phyloP scores from a whole-genome alignment of 1,140 invertebrate genomes.

The Venturia canescens region DNA sequence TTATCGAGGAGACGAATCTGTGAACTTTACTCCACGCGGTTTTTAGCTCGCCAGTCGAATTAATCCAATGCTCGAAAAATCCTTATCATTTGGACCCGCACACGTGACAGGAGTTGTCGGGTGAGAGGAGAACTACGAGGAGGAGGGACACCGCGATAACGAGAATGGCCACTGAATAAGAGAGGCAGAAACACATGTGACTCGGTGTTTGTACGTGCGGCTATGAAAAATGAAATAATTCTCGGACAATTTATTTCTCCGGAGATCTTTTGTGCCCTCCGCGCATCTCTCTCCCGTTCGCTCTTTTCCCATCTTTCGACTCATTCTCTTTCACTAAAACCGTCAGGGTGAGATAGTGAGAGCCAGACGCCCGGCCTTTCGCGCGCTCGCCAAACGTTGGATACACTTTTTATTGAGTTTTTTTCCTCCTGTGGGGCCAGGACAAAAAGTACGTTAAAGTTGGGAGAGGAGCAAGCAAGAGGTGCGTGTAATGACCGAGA shows the following conservation, averaged over 20 bases:
- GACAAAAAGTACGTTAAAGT: background rate
- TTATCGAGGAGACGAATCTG: background rate
- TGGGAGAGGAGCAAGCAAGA: background rate
- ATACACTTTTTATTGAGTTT: constrained; percentile 23
- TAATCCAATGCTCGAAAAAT: constrained; percentile 1
- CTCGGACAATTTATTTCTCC: constrained; percentile 36
- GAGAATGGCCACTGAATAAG: constrained; percentile 7
- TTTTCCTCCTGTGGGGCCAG: background rate
- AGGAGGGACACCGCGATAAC: background rate
- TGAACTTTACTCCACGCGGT: background rate
- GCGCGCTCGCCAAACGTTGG: background rate
- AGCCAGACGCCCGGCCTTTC: background rate
- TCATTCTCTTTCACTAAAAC: background rate
- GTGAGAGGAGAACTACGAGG: background rate
- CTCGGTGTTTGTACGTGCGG: background rate
- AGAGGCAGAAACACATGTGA: background rate
- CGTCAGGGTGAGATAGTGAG: constrained; percentile 27
- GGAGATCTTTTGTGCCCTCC: constrained; percentile 15
- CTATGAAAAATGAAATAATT: constrained; percentile 41
- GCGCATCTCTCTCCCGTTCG: background rate
- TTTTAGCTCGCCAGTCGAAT: background rate
- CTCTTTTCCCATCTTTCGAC: background rate
- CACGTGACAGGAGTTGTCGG: background rate
- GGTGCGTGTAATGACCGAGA: constrained; percentile 35
- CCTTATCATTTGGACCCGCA: background rate